Evolutionary conservation across 2,113 vertebrate genomes (phyloP).

Genomic region (Papio anubis): DNA sequence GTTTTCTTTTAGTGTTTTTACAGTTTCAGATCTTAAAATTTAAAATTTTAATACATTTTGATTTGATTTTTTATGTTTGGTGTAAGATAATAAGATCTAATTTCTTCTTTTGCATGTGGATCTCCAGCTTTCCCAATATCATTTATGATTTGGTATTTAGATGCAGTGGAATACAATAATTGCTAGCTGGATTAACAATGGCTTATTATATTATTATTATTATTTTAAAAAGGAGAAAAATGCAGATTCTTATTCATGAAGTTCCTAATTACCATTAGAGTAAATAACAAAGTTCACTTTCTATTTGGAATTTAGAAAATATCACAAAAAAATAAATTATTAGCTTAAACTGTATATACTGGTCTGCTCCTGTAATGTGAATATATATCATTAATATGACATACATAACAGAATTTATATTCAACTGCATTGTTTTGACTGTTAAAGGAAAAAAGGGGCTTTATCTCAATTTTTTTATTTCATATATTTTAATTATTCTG

Average conservation of each 20-base stretch:
- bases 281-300: conserved; percentile 2
- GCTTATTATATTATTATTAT: not conserved
- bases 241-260: not conserved
- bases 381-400: not conserved
- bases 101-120: not conserved
- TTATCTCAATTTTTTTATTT: not conserved
- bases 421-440: not conserved
- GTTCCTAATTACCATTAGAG: not conserved
- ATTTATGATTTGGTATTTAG: not conserved
- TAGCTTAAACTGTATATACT: not conserved
- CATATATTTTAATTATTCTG: not conserved
- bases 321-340: not conserved
- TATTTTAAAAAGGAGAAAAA: not conserved
- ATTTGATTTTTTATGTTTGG: not conserved
- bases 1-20: not conserved
- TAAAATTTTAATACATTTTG: not conserved
- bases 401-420: not conserved
- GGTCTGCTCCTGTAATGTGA: not conserved
- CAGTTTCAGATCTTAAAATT: not conserved
- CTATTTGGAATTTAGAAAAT: not conserved
- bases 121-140: not conserved
- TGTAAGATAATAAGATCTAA: not conserved
- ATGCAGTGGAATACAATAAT: not conserved
- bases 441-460: not conserved
- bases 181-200: not conserved